Conservation (phyloP, 2,113 vertebrate species). For the Hyla sarda region DNA sequence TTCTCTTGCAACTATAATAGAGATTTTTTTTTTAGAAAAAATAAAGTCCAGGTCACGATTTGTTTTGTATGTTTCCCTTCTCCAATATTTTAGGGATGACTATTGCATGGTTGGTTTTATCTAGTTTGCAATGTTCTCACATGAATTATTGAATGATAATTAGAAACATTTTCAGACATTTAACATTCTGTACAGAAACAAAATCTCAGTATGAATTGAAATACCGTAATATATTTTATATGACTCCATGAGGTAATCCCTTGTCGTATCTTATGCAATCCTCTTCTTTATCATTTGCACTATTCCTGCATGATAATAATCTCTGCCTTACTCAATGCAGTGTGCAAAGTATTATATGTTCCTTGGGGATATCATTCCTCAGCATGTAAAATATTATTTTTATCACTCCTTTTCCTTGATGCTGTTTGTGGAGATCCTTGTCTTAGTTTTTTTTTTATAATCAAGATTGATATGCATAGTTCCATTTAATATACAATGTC, state of each 20-base stretch:
- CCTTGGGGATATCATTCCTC: constrained; percentile 31
- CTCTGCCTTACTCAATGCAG: constrained; percentile 16
- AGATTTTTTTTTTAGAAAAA: no score
- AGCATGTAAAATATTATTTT: constrained; percentile 31
- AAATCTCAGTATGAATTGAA: neutral
- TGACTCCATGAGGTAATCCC: constrained; percentile 16
- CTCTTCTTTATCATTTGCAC: constrained; percentile 24
- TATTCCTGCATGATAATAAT: constrained; percentile 15
- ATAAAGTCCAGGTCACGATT: neutral
- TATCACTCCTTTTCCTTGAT: constrained; percentile 12
- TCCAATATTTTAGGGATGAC: neutral
- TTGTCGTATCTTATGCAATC: constrained; percentile 19
- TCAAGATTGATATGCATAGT: neutral
- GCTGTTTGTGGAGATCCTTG: neutral
- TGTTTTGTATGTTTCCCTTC: neutral
- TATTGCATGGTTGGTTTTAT: neutral
- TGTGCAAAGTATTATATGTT: neutral
- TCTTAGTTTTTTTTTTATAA: neutral
- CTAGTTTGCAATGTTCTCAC: neutral
- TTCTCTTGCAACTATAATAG: no score
- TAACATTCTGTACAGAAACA: neutral
- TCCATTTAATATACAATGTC: neutral
- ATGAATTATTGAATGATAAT: constrained; percentile 12
- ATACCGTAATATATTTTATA: constrained; percentile 21
- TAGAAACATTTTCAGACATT: neutral